Evolutionary conservation across 2,113 vertebrate genomes (phyloP), one percentile per base, ranked within the genome.

Genomic region (Cavia aperea): DNA sequence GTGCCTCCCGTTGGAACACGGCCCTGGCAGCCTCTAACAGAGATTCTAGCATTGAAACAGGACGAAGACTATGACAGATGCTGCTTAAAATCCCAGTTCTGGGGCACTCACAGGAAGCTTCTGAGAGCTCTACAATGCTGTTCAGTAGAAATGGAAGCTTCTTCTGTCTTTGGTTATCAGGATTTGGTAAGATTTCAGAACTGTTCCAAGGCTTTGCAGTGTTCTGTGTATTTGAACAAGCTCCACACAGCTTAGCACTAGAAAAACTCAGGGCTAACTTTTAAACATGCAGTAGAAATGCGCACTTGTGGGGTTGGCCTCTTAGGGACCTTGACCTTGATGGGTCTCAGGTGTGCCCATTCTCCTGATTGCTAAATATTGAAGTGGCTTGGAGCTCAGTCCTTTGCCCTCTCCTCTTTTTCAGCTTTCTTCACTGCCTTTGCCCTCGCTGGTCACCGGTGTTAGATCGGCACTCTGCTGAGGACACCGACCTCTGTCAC

Each of bases 1-100:
- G 72, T 54, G 91, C 46, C 68, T 24, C 86, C 14, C 81, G 70
- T 60, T 90, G 92, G 90, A 88, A 75, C 36, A 86, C 85, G 49
- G 60, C 36, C 93, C 86, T 96, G 94, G 88, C 82, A 95, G 83
- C 56, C 54, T 92, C 81, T 94, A 75, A 88, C 78, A 58, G 62
- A 63, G 79, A 94, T 90, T 93, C 84, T 62, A 84, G 63, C 92
- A 60, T 86, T 81, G 77, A 95, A 56, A 93, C 78, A 86, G 31
- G 68, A 84, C 54, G 94, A 79, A 81, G 62, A 8, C 63, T 92
- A 9, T 81, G 36, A 84, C 75, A 36, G 86, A 54, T 88, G 94
- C 68, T 89, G 81, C 84, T 96, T 93, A 60, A 88, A 65, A 91
- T 70, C 66, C 16, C 49, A 85, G 92, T 87, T 92, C 54, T 89